These are phyloP conservation scores for Semnornis frantzii DNA, from an alignment of 2,113 vertebrate species.

Conservation along the genomic window DNA sequence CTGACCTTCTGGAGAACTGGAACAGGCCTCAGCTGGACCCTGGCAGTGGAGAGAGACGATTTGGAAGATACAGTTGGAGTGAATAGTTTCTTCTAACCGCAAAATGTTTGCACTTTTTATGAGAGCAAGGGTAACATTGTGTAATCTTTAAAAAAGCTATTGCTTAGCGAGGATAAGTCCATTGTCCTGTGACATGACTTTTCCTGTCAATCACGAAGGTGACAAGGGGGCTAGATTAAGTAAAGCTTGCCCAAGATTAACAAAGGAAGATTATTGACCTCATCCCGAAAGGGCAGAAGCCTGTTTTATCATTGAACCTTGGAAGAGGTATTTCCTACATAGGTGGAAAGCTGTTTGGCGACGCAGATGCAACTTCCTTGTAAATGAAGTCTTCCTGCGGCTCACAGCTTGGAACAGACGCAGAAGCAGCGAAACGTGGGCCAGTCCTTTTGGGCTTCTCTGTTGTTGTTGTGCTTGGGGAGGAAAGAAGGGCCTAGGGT, in stretches of 20 bases:
- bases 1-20: not conserved
- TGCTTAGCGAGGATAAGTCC: constrained; percentile 55
- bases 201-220: constrained; percentile 72
- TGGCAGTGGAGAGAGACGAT: not conserved
- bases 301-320: constrained; percentile 79
- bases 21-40: not conserved
- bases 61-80: constrained; percentile 36
- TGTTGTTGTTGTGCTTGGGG: not conserved
- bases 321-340: constrained; percentile 59
- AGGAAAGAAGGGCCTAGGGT: not conserved
- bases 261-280: constrained; percentile 84
- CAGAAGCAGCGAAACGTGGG: not conserved
- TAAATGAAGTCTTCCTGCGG: not conserved
- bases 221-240: constrained; percentile 81
- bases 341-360: constrained; percentile 24
- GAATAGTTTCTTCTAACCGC: constrained; percentile 9
- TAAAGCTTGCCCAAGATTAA: constrained; percentile 84
- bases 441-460: not conserved
- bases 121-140: constrained; percentile 52
- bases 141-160: constrained; percentile 48
- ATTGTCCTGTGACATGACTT: constrained; percentile 67
- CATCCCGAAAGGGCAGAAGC: constrained; percentile 74
- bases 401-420: not conserved
- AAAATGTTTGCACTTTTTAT: constrained; percentile 48
- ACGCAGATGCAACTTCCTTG: not conserved